Evolutionary conservation across 2,888 invertebrate species (phyloP), one percentile per base, ranked within the genome.

Genomic region (Dastarcus helophoroides): DNA sequence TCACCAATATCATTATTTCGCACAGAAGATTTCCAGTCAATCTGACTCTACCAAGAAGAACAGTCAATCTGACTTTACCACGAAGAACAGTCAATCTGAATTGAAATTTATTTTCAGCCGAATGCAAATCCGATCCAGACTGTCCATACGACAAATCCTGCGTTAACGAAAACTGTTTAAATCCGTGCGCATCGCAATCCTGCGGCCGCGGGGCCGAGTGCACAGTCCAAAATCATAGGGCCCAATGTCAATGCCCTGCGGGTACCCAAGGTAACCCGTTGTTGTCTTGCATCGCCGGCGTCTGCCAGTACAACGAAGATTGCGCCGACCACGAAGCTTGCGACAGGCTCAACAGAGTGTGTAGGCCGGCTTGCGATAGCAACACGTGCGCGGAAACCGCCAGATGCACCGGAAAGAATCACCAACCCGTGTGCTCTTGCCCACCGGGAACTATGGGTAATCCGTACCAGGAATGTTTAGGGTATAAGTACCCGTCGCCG

Each of bases 251-350:
- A 34, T 91, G 90, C 56, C 89, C 88, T 22, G 62, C 71, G 2
- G 90, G 89, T 23, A 86, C 81, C 3, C 86, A 84, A 60, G 89
- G 89, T 22, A 79, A 85, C 59, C 81, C 88, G 2, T 71, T 73
- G 37, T 65, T 82, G 3, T 78, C 84, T 11, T 91, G 91, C 52
- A 79, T 89, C 34, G 73, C 79, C 2, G 83, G 80, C 5, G 71
- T 80, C 22, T 89, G 89, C 44, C 85, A 85, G 49, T 86, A 84
- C 58, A 86, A 89, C 51, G 85, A 88, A 49, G 89, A 90, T 51
- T 90, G 89, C 46, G 81, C 80, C 16, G 79, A 82, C 47, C 72
- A 81, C 40, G 86, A 89, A 58, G 74, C 81, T 17, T 90, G 89
- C 56, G 83, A 88, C 51, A 68, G 85, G 35, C 64, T 86, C 8